Evolutionary conservation across 2,113 vertebrate species (phyloP).

Genomic region (Lasiurus cinereus): DNA sequence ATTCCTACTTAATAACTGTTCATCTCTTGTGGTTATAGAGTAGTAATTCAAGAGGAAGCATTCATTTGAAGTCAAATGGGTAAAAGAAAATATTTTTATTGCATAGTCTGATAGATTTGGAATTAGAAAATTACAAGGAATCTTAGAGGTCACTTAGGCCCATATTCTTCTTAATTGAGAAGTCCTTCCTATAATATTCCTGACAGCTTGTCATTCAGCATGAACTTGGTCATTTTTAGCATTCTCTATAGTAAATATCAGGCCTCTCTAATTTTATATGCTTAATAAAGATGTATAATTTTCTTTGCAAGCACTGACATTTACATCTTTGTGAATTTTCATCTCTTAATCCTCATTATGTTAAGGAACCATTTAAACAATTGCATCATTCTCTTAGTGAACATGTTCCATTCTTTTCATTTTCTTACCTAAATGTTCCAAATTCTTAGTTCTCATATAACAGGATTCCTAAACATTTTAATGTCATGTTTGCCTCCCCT

Average conservation of each 20-base stretch:
- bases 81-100: constrained; percentile 66
- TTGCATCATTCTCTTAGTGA: background rate
- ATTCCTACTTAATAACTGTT: constrained; percentile 69
- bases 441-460: background rate
- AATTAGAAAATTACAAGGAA: constrained; percentile 50
- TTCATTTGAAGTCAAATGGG: constrained; percentile 50
- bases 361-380: background rate
- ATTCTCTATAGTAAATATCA: background rate
- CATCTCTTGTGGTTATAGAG: constrained; percentile 58
- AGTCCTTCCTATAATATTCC: background rate
- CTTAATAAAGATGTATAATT: background rate
- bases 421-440: constrained; percentile 1
- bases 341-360: background rate
- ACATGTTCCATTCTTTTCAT: background rate
- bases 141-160: background rate
- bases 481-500: background rate
- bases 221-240: constrained; percentile 13
- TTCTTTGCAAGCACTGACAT: background rate
- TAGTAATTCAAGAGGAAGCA: constrained; percentile 69
- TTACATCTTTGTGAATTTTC: background rate
- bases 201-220: background rate
- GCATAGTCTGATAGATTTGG: constrained; percentile 45
- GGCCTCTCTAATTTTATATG: background rate
- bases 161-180: constrained; percentile 49
- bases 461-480: background rate